Percentiles rank a stretch among this genome's conserved stretches.
Conservation (phyloP, 2,113 vertebrate species). For the Bubalus kerabau region DNA sequence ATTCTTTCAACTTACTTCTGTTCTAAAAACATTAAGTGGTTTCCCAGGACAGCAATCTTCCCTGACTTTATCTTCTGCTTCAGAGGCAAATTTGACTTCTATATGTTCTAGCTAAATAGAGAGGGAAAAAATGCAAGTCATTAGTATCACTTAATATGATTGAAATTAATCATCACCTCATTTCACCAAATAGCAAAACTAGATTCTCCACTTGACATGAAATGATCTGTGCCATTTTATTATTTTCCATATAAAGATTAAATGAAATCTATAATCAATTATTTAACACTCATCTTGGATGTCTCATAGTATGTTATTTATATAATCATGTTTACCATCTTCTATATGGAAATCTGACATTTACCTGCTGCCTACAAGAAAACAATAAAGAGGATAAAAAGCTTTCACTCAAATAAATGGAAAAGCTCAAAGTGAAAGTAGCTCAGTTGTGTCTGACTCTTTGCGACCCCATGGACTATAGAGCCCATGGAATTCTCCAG, state of each 20-base stretch:
- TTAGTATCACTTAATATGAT: constrained; percentile 37
- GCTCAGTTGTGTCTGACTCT: neutral
- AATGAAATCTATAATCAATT: constrained; percentile 35
- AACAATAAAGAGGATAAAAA: constrained; percentile 13
- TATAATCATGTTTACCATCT: neutral
- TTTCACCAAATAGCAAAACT: constrained; percentile 45
- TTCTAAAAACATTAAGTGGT: constrained; percentile 91
- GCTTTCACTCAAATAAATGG: neutral
- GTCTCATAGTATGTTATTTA: neutral
- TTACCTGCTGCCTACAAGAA: neutral
- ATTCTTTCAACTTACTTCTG: constrained; percentile 85
- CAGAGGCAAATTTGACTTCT: constrained; percentile 92
- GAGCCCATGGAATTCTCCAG: neutral
- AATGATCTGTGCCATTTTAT: constrained; percentile 41
- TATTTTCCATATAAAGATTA: constrained; percentile 42
- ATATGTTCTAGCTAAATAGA: constrained; percentile 89
- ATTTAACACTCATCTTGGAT: constrained; percentile 33
- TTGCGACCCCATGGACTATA: neutral
- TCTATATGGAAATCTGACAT: constrained; percentile 9
- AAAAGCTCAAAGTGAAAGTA: neutral
- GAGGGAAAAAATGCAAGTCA: neutral
- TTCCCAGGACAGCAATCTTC: constrained; percentile 98
- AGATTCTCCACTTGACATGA: constrained; percentile 31
- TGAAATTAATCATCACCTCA: constrained; percentile 44
- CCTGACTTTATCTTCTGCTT: constrained; percentile 95